Evolutionary conservation across 2,888 invertebrate genomes (phyloP), one percentile per base, ranked within the genome.

Genomic region (Patella pellucida): DNA sequence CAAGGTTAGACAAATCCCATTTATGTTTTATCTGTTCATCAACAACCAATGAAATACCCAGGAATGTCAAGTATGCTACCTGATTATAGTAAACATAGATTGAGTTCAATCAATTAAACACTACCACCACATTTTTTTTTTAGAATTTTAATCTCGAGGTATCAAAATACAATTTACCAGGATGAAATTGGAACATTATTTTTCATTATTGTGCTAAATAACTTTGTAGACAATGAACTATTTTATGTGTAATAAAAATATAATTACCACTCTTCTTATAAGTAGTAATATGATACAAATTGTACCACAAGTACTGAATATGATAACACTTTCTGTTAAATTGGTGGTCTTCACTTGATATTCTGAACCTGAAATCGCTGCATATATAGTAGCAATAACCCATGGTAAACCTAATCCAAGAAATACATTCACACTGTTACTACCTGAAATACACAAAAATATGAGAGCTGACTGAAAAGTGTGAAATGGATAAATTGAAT

Each of bases 351-450:
- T 76, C 14, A 90, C 88, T 52, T 76, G 79, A 78, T 81, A 88
- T 31, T 76, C 72, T 19, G 80, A 81, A 50, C 84, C 85, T 62
- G 78, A 82, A 11, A 82, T 80, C 23, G 82, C 62, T 31, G 82
- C 82, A 76, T 90, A 89, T 81, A 87, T 84, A 2, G 88, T 83
- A 69, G 84, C 85, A 70, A 90, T 80, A n/a, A 88, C 87, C 90
- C 90, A 90, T 11, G 89, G 90, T 71, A 90, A 79, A 41, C 90
- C 90, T 52, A 90, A 85, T 23, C 90, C 90, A 62, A 89, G 86
- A 80, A 90, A 90, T 75, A 90, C 89, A 81, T 89, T 90, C 69
- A 90, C 89, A 80, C 89, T 88, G 85, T 90, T 90, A 79, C 89
- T 89, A 15, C 90, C 90, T 90, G 85, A 0, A 83, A 81, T 19